Conservation (phyloP, 1,140 invertebrate genomes). For the Pachyrhynchus sulphureomaculatus region DNA sequence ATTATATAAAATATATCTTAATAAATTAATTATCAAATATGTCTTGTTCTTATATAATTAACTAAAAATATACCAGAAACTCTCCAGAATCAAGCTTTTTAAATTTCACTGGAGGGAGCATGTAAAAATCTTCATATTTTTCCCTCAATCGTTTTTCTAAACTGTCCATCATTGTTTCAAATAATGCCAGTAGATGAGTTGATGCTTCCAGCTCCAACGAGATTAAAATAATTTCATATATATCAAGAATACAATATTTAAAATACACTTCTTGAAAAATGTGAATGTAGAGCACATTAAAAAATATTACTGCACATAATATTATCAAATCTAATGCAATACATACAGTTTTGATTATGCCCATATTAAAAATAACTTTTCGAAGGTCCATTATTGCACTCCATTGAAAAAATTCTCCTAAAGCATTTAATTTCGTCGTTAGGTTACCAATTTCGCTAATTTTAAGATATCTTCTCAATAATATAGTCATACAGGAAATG, state of each 20-base stretch:
- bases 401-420: too few species aligned
- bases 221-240: conserved; percentile 1
- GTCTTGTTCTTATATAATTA: too few species aligned
- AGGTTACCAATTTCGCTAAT: too few species aligned
- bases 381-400: too few species aligned
- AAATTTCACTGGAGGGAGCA: conserved; percentile 1
- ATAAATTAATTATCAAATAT: too few species aligned
- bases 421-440: too few species aligned
- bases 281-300: background rate
- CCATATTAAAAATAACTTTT: too few species aligned
- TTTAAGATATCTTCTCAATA: too few species aligned
- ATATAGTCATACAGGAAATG: background rate
- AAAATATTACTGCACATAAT: background rate
- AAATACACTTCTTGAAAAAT: background rate
- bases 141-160: background rate
- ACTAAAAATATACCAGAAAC: background rate
- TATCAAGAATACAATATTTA: background rate
- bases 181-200: background rate
- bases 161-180: background rate
- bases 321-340: too few species aligned
- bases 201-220: background rate
- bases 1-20: too few species aligned
- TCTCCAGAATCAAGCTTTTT: conserved; percentile 5
- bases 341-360: too few species aligned
- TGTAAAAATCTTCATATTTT: conserved; percentile 9